Evolutionary conservation across 2,888 invertebrate genomes (phyloP).

Genomic region (Leistus spinibarbis): DNA sequence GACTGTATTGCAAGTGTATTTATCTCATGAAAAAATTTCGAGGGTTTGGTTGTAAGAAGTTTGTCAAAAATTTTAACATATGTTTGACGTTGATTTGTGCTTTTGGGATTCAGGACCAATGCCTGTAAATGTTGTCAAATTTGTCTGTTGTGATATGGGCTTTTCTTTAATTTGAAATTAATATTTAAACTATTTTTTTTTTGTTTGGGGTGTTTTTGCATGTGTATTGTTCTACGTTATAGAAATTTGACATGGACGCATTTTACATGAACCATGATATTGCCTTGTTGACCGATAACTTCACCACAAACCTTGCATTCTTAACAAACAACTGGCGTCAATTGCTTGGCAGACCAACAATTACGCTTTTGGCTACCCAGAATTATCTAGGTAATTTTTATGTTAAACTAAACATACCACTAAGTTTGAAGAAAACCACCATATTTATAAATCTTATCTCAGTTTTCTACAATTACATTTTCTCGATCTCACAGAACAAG

Average conservation of each 20-base stretch:
- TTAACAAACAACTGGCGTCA: constrained; percentile 96
- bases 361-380: constrained; percentile 86
- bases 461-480: background rate
- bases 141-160: constrained; percentile 11
- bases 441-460: background rate
- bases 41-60: background rate
- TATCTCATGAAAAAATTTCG: background rate
- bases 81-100: background rate
- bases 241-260: constrained; percentile 90
- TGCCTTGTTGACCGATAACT: constrained; percentile 91
- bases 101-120: background rate
- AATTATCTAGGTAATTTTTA: constrained; percentile 80
- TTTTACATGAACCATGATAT: constrained; percentile 98
- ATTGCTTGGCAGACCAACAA: constrained; percentile 94
- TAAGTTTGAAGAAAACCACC: background rate
- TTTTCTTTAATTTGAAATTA: constrained; percentile 29
- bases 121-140: background rate
- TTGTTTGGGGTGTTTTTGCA: constrained; percentile 44
- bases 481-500: constrained; percentile 71
- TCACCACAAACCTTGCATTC: constrained; percentile 92
- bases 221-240: constrained; percentile 51
- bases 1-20: background rate
- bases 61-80: background rate
- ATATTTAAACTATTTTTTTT: constrained; percentile 35
- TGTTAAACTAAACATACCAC: background rate